Evolutionary conservation across 64 coral and sea anemone genomes (phyloP).

Genomic region (Stichodactyla helianthus): DNA sequence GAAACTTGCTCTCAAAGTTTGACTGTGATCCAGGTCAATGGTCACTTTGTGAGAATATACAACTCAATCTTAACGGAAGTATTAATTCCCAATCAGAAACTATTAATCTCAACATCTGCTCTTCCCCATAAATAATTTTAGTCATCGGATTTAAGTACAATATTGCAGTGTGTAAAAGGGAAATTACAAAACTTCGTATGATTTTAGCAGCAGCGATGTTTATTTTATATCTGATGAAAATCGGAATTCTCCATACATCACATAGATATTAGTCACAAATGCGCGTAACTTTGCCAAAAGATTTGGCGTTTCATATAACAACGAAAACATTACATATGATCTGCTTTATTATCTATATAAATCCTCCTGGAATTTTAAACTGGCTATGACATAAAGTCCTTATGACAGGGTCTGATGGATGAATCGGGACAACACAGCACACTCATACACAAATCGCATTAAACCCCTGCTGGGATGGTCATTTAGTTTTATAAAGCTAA

Average conservation of each 20-base stretch:
- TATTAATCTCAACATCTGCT: not conserved
- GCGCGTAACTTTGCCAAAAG: constrained; percentile 20
- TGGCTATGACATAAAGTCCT: not conserved
- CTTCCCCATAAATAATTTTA: not conserved
- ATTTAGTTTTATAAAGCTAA: not conserved
- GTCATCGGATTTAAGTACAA: not conserved
- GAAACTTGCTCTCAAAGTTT: constrained; percentile 10
- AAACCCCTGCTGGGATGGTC: not conserved
- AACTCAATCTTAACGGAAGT: not conserved
- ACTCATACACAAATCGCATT: not conserved
- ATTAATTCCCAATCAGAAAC: constrained; percentile 5
- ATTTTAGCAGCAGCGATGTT: not conserved
- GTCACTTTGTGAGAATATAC: not conserved
- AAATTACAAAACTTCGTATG: not conserved
- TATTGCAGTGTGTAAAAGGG: not conserved
- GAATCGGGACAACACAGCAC: not conserved
- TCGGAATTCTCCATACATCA: not conserved
- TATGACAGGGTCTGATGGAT: not conserved
- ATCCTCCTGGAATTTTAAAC: constrained; percentile 3
- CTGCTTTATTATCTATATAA: not conserved
- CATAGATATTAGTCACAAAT: not conserved
- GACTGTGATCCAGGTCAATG: not conserved
- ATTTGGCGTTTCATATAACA: constrained; percentile 7
- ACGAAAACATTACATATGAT: constrained; percentile 8
- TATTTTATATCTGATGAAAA: not conserved